Evolutionary conservation across 1,140 invertebrate genomes (phyloP).

Genomic region (Sesamia nonagrioides): DNA sequence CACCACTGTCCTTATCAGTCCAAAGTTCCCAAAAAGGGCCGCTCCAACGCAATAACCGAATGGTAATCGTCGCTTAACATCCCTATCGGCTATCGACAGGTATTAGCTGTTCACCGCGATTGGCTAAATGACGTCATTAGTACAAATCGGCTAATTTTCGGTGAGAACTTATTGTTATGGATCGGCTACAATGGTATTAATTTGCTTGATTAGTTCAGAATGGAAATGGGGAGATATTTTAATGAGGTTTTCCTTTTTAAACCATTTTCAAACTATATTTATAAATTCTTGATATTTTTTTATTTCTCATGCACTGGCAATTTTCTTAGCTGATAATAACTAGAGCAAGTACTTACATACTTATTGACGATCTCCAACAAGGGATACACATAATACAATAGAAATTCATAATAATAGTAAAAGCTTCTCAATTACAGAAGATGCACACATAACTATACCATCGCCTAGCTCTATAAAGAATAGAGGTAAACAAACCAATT

Average conservation of each 20-base stretch:
- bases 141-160: slow-evolving; percentile 34
- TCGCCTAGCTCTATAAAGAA: no score
- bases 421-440: no score
- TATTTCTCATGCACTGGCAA: no score
- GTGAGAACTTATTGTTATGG: slow-evolving; percentile 42
- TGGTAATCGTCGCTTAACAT: slow-evolving; percentile 19
- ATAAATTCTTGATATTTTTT: no score
- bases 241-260: neutral
- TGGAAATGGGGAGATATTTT: neutral
- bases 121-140: slow-evolving; percentile 35
- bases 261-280: no score
- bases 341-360: no score
- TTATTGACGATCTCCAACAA: no score
- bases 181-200: slow-evolving; percentile 50
- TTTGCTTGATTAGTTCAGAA: slow-evolving; percentile 13
- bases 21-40: neutral
- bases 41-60: slow-evolving; percentile 4
- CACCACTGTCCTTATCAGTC: neutral
- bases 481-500: no score
- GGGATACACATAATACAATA: no score
- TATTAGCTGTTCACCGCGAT: slow-evolving; percentile 24
- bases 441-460: no score
- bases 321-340: no score
- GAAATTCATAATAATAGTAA: no score
- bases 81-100: slow-evolving; percentile 19